Base-by-base conservation (phyloP, 1,140 invertebrate species). In the Calosoma granatense region DNA sequence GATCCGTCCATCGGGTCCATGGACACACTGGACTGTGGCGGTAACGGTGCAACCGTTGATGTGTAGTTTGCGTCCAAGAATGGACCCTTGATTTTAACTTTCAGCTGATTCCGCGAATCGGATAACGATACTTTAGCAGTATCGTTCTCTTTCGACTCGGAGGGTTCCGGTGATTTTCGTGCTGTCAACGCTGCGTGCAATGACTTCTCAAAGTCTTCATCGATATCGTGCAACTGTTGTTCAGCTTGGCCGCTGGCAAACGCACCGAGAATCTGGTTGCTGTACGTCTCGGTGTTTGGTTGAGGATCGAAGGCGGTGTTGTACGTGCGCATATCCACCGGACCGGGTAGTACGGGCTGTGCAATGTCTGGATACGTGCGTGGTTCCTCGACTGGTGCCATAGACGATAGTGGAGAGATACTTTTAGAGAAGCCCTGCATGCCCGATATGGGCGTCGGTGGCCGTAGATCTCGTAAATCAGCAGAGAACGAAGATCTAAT, bases 21-120 rank as follows among this genome's bases (percentile, higher is more conserved):
- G 3, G 6, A 17, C 3, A 57, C 22, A 14, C 2, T 53, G 6
- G 23, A 22, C 20, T 51, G 80, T 19, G 78, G 76, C 14, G 73
- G 75, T 0, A 74, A 73, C 6, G 76, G 68, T 43, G 74, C 66
- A 11, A 74, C 70, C 2, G 73, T 72, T 55, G 73, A 72, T 0
- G 82, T 76, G 61, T 89, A 89, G 64, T 88, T 88, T 0, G 86
- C 85, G 64, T 87, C 84, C 52, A 86, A 70, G 64, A 92, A 88
- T 0, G 90, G 90, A 11, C 90, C 90, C 70, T 93, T 93, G 59
- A 93, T 93, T 71, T 94, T 94, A 0, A 94, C 84, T 69, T 93
- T 93, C 1, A 93, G 68, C 64, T 91, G 89, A 72, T 91, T 92
- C 15, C 88, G 74, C 0, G 87, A 84, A 68, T 87, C 88, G 9